Conservation (phyloP, 2,113 vertebrate genomes). For the Nothocercus julius region DNA sequence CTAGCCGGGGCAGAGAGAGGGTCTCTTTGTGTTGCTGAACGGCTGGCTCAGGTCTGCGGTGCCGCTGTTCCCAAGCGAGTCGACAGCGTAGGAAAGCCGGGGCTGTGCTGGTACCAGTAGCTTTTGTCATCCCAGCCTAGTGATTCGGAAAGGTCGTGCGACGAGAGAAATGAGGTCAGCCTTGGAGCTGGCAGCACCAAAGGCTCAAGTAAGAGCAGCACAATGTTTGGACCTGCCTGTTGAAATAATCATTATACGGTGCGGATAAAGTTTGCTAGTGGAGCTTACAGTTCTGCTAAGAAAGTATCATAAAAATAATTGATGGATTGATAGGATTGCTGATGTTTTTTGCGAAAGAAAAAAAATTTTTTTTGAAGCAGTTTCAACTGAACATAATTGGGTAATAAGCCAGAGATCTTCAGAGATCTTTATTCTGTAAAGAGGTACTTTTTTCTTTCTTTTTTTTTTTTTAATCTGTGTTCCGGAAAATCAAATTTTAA, state of each 20-base stretch:
- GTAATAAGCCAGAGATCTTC: background rate
- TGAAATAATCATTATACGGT: background rate
- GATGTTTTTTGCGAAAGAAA: background rate
- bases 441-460: background rate
- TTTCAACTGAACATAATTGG: background rate
- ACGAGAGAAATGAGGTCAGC: constrained; percentile 8
- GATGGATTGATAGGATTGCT: background rate
- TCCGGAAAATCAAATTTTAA: background rate
- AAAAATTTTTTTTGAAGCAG: background rate
- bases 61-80: background rate
- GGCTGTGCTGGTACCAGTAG: background rate
- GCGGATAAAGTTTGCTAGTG: background rate
- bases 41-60: background rate
- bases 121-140: background rate
- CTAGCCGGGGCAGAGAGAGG: background rate
- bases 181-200: background rate
- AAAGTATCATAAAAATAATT: background rate
- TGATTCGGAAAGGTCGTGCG: background rate
- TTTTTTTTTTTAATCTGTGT: background rate
- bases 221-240: background rate
- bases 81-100: background rate
- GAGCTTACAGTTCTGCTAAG: background rate
- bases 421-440: background rate
- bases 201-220: background rate
- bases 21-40: background rate